Evolutionary conservation across 2,797 vertebrate species (phyloP).

Genomic region (Ataeniobius toweri): DNA sequence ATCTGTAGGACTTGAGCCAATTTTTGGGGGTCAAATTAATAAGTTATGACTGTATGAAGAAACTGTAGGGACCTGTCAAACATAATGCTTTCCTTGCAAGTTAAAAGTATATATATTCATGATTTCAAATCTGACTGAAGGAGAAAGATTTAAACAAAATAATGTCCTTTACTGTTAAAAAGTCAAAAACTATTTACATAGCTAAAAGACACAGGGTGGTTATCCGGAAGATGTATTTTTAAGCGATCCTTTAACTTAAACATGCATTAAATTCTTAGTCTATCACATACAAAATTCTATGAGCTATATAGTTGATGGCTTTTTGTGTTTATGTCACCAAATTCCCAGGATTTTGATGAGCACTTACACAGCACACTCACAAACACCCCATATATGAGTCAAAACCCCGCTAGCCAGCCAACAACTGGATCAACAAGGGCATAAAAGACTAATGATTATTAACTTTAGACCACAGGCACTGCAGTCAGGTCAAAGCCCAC

Average conservation of each 20-base stretch:
- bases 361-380: conserved; percentile 6
- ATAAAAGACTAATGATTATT: conserved; percentile 59
- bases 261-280: not conserved
- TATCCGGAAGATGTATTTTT: not conserved
- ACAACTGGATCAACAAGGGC: conserved; percentile 51
- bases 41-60: not conserved
- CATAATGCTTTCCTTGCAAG: too few species aligned
- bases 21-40: not conserved
- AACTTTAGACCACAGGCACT: conserved; percentile 26
- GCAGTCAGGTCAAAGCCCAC: conserved; percentile 9
- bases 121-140: not conserved
- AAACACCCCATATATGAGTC: conserved; percentile 39
- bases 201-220: not conserved
- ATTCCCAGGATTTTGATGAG: not conserved
- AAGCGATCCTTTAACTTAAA: not conserved
- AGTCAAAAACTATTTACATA: not conserved
- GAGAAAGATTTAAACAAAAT: not conserved
- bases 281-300: not conserved
- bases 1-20: not conserved
- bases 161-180: not conserved
- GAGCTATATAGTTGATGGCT: not conserved
- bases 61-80: too few species aligned
- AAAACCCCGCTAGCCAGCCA: conserved; percentile 16
- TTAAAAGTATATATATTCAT: not conserved
- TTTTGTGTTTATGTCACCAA: not conserved